Conservation (phyloP, 2,797 vertebrate species). For the Sylvilagus floridanus region DNA sequence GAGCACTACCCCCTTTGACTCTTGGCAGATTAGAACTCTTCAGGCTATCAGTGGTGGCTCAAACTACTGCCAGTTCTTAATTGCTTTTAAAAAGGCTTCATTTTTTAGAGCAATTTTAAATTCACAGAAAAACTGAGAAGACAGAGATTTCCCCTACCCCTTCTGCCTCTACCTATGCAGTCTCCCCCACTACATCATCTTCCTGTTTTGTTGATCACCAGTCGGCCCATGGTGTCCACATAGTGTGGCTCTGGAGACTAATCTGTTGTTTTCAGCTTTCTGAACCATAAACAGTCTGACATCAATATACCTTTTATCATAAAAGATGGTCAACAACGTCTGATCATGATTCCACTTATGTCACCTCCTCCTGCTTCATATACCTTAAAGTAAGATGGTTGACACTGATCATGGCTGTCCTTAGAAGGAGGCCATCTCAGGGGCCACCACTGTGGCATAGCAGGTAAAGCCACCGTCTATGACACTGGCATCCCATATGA, state of each 20-base stretch:
- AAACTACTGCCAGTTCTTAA: neutral
- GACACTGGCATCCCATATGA: no score
- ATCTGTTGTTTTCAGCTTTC: neutral
- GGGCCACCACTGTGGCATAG: no score
- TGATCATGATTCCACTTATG: neutral
- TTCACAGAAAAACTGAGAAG: neutral
- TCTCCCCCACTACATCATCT: neutral
- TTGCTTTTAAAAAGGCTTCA: neutral
- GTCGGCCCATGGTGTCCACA: neutral
- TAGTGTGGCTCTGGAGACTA: neutral
- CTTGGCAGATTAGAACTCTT: neutral
- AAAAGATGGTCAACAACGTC: neutral
- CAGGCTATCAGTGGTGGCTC: neutral
- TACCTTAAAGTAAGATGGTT: neutral
- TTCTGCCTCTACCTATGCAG: neutral
- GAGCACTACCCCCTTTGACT: neutral
- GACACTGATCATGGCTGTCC: neutral
- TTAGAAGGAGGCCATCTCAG: neutral
- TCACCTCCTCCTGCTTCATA: neutral
- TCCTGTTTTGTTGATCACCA: neutral
- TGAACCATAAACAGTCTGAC: neutral
- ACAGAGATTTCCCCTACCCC: neutral
- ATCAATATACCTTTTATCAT: neutral
- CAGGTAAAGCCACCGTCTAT: no score
- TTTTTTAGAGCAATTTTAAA: neutral